Conservation (phyloP, 2,113 vertebrate species). For the Apteryx mantelli region DNA sequence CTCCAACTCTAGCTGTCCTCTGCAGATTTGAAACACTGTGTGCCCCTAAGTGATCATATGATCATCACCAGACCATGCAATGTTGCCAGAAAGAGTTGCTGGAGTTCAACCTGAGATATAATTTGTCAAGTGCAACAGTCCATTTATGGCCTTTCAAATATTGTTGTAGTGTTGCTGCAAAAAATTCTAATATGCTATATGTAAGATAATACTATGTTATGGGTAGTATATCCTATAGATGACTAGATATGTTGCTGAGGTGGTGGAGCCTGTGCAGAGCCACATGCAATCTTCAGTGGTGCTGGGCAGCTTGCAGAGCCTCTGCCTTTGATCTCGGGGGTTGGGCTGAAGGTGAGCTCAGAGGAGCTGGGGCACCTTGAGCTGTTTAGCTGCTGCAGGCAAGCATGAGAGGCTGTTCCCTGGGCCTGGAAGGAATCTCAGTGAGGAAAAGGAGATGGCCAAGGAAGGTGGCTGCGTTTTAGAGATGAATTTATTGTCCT, state of each 20-base stretch:
- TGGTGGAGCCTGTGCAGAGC: neutral
- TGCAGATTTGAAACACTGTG: conserved; percentile 5
- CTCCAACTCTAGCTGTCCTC: neutral
- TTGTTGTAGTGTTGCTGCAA: neutral
- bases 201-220: neutral
- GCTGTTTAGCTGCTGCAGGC: neutral
- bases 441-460: neutral
- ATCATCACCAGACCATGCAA: neutral
- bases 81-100: neutral
- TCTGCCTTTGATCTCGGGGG: neutral
- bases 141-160: neutral
- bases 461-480: neutral
- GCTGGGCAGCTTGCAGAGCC: rapidly evolving
- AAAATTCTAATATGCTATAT: neutral
- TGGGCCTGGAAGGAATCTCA: neutral
- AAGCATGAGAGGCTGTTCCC: rapidly evolving
- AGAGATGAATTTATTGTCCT: neutral
- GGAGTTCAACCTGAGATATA: neutral
- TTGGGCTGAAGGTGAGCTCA: neutral
- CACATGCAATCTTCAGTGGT: rapidly evolving
- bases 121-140: neutral
- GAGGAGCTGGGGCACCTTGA: neutral
- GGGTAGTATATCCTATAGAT: neutral
- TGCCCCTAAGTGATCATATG: neutral
- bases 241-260: neutral